Conservation (phyloP, 2,113 vertebrate species). For the Alethe diademata region DNA sequence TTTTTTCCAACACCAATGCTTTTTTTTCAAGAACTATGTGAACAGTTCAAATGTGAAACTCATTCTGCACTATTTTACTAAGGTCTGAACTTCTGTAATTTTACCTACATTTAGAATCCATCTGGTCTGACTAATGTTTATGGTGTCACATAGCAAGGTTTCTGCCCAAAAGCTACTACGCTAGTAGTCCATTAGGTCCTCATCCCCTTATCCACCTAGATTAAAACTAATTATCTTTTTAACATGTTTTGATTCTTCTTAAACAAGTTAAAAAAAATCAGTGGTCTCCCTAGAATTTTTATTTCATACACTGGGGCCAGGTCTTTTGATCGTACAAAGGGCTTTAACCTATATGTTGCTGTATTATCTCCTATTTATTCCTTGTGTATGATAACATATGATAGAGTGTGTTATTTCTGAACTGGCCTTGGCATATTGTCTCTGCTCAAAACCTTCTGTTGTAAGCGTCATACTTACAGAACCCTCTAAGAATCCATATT, state of each 20-base stretch:
- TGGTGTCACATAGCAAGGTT: not conserved
- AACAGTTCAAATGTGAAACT: not conserved
- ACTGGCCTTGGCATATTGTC: not conserved
- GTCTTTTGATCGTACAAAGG: not conserved
- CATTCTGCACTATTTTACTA: not conserved
- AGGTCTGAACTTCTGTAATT: not conserved
- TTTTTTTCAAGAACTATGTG: not conserved
- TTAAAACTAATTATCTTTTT: not conserved
- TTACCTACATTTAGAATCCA: not conserved
- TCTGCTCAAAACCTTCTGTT: not conserved
- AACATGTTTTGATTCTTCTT: not conserved
- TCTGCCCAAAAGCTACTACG: not conserved
- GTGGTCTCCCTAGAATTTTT: not conserved
- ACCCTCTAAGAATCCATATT: fast-evolving
- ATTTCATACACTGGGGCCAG: not conserved
- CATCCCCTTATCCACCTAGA: not conserved
- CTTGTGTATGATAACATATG: too few relatives aligned
- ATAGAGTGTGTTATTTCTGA: not conserved
- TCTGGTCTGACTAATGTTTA: not conserved
- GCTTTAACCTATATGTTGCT: not conserved
- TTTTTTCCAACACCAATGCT: not conserved
- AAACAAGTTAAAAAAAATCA: not conserved
- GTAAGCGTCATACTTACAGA: not conserved
- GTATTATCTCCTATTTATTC: not conserved
- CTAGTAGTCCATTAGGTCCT: not conserved